Percentiles rank a stretch among this genome's conserved stretches.
These are phyloP conservation scores for Grus americana DNA, from an alignment of 2,113 vertebrate genomes.

Conservation along the genomic window DNA sequence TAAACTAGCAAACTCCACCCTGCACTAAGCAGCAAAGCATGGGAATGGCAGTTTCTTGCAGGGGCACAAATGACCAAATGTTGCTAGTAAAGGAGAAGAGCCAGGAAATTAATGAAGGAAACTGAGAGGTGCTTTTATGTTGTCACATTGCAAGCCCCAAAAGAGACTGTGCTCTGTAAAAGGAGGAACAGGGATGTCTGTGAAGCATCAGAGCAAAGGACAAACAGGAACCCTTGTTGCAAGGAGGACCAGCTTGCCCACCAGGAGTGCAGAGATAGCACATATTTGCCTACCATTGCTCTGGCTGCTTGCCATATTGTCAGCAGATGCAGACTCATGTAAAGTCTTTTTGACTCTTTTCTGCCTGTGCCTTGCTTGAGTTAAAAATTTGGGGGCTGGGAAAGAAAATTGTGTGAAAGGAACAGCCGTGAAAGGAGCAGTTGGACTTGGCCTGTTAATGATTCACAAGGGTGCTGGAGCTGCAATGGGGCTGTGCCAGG, in stretches of 20 bases:
- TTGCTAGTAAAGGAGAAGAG: background rate
- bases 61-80: background rate
- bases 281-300: background rate
- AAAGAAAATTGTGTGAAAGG: constrained; percentile 6
- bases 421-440: background rate
- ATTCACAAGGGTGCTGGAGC: background rate
- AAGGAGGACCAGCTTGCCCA: background rate
- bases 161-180: background rate
- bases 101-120: background rate
- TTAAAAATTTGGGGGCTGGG: background rate
- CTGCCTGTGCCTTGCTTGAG: background rate
- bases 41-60: background rate
- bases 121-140: background rate
- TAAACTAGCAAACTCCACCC: constrained; percentile 11
- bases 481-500: background rate
- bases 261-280: background rate
- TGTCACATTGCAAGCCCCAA: background rate
- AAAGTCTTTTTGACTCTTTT: background rate
- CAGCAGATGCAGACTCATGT: background rate
- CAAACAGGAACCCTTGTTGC: background rate
- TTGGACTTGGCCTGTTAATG: background rate
- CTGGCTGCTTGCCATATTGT: background rate
- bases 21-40: background rate
- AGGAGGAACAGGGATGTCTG: background rate
- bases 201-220: background rate